A percentile compares a stretch with the other conserved stretches of the same genome.
phyloP scores from a whole-genome alignment of 1,140 invertebrate species.

The Drosophila ficusphila region DNA sequence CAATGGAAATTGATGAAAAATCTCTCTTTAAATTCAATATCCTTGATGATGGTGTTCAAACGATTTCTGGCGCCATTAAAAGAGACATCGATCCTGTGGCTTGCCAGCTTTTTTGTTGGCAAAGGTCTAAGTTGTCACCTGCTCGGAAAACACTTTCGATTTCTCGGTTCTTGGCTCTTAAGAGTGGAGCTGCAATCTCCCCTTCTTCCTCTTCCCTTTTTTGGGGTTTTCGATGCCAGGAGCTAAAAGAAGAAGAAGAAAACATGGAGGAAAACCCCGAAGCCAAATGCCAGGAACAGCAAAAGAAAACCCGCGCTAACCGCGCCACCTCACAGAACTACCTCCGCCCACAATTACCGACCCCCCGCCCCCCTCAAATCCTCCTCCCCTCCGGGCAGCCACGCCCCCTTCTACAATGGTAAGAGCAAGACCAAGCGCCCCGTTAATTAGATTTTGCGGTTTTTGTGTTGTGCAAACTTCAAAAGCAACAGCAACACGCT shows the following conservation, averaged over 20 bases:
- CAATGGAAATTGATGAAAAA: background rate
- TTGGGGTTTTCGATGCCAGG: background rate
- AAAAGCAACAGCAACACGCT: conserved; percentile 69
- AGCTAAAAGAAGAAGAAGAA: conserved; percentile 14
- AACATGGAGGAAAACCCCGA: conserved; percentile 25
- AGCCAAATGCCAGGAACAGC: conserved; percentile 69
- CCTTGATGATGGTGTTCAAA: background rate
- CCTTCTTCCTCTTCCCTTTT: background rate
- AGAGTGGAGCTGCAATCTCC: no score
- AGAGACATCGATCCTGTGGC: conserved; percentile 20
- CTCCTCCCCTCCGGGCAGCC: background rate
- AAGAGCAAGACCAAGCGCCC: conserved; percentile 71
- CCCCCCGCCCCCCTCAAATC: background rate
- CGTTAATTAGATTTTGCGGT: conserved; percentile 82
- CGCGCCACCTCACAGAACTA: conserved; percentile 51
- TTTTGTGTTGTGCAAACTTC: conserved; percentile 82
- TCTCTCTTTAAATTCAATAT: background rate
- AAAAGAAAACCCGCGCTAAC: conserved; percentile 55
- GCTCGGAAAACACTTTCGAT: conserved; percentile 58
- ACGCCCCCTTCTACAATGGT: conserved; percentile 40
- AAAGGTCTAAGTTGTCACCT: conserved; percentile 21
- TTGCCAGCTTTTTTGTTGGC: conserved; percentile 4
- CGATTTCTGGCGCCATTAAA: background rate
- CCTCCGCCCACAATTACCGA: conserved; percentile 18
- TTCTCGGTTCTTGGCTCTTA: conserved; percentile 48